These are phyloP conservation scores for Peromyscus californicus DNA, from an alignment of 2,113 vertebrate genomes.

Conservation along the genomic window DNA sequence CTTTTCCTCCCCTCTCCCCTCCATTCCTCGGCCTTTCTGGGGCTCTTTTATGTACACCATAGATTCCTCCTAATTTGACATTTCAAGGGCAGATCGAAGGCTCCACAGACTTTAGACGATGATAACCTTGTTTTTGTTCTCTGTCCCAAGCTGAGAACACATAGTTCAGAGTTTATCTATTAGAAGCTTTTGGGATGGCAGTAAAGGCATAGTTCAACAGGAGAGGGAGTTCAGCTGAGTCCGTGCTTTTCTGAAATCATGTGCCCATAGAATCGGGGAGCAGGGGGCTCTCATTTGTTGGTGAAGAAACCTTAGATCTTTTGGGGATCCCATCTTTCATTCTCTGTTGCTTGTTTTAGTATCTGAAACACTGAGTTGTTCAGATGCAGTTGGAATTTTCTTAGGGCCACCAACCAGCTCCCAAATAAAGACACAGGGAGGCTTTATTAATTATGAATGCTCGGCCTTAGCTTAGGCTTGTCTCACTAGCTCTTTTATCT, in stretches of 20 bases:
- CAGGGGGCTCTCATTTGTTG: neutral
- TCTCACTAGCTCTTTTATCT: neutral
- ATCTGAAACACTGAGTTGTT: neutral
- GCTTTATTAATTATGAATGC: neutral
- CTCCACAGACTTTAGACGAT: neutral
- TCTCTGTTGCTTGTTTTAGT: neutral
- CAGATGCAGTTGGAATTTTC: neutral
- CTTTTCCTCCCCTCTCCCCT: neutral
- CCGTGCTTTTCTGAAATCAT: neutral
- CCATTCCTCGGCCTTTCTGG: neutral
- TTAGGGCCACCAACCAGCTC: neutral
- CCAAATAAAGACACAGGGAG: neutral
- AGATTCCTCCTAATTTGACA: constrained; percentile 16
- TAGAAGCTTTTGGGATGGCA: constrained; percentile 30
- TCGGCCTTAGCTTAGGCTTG: neutral
- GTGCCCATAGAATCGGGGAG: neutral
- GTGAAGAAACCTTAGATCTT: neutral
- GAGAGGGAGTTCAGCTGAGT: neutral
- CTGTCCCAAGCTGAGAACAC: constrained; percentile 28
- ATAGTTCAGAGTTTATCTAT: constrained; percentile 14
- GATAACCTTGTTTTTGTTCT: constrained; percentile 43
- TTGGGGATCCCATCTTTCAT: constrained; percentile 11
- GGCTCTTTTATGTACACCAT: neutral
- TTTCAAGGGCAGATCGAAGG: constrained; percentile 46
- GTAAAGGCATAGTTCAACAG: neutral